Conservation (phyloP, 2,888 invertebrate species). For the Melieria crassipennis region DNA sequence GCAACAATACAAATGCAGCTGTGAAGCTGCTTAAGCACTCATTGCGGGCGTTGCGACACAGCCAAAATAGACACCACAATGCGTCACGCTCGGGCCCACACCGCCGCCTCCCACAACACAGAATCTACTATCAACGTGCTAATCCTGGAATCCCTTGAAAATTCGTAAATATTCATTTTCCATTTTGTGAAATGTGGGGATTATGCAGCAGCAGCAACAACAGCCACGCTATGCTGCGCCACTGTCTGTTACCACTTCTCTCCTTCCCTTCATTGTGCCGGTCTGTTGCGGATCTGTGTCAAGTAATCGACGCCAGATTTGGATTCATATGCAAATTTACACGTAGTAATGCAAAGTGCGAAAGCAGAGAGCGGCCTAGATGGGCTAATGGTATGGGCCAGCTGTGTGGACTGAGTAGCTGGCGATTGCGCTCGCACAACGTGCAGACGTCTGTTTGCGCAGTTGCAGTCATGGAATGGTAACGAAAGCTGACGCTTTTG, state of each 20-base stretch:
- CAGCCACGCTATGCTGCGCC: background rate
- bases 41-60: background rate
- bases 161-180: conserved; percentile 37
- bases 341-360: conserved; percentile 21
- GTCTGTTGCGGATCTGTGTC: conserved; percentile 36
- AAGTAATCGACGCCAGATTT: conserved; percentile 33
- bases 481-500: no score
- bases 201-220: conserved; percentile 25
- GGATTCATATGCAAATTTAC: conserved; percentile 39
- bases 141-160: conserved; percentile 26
- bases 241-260: background rate
- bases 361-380: background rate
- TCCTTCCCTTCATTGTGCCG: conserved; percentile 3
- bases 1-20: background rate
- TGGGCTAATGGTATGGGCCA: background rate
- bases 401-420: no score
- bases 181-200: conserved; percentile 35
- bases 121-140: conserved; percentile 16
- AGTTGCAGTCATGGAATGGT: no score
- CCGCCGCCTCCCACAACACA: background rate
- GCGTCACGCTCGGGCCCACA: background rate
- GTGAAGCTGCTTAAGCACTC: background rate
- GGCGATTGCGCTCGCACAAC: no score
- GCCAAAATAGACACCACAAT: background rate
- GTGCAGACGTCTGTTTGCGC: no score